These are phyloP conservation scores for Rhea americana DNA, from an alignment of 2,113 vertebrate genomes.

Conservation along the genomic window DNA sequence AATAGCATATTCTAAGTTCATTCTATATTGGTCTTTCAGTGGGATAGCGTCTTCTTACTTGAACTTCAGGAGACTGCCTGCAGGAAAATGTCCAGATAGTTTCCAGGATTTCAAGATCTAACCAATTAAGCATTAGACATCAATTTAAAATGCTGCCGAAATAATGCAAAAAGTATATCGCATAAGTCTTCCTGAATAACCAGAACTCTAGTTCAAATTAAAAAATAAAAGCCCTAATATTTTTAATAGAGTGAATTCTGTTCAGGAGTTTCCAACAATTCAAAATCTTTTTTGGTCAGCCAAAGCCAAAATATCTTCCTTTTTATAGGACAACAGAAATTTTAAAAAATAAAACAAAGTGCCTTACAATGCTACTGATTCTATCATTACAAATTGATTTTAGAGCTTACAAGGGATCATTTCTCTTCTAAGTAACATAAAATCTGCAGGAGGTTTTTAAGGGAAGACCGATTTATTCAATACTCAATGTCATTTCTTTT, in stretches of 20 bases:
- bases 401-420: not conserved
- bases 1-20: not conserved
- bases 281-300: conserved; percentile 42
- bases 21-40: not conserved
- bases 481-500: not conserved
- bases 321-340: not conserved
- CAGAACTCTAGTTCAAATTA: conserved; percentile 39
- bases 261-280: conserved; percentile 46
- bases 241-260: conserved; percentile 36
- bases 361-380: not conserved
- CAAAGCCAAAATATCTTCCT: not conserved
- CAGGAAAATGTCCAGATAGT: conserved; percentile 48
- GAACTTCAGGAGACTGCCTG: conserved; percentile 48
- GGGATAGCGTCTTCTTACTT: conserved; percentile 1
- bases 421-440: not conserved
- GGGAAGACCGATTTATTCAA: not conserved
- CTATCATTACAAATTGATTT: not conserved
- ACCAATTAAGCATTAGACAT: conserved; percentile 64
- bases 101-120: conserved; percentile 56
- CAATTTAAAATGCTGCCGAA: conserved; percentile 70
- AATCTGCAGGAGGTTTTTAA: not conserved
- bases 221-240: conserved; percentile 7
- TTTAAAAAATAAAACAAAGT: not conserved
- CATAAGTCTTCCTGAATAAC: conserved; percentile 56
- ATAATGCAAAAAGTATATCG: conserved; percentile 62